phyloP scores from a whole-genome alignment of 2,888 invertebrate species.

The Cremastinae sp. region DNA sequence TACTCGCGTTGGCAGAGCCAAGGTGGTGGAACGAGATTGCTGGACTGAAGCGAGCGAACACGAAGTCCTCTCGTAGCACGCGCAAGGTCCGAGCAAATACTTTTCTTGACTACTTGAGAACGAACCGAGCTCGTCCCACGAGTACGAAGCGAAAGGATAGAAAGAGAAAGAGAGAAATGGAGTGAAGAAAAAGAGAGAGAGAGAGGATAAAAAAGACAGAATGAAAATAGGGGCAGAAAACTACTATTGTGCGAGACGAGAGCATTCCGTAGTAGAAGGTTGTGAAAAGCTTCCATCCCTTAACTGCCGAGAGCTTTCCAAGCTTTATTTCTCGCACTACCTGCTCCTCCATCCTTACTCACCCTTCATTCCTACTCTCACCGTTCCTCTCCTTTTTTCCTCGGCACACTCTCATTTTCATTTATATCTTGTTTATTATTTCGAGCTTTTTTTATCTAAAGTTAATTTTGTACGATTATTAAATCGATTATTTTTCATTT shows the following conservation, averaged over 20 bases:
- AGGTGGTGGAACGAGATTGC: conserved; percentile 61
- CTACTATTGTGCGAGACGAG: conserved; percentile 54
- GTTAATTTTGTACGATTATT: not conserved
- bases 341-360: conserved; percentile 47
- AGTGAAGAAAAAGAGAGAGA: conserved; percentile 13
- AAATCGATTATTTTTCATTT: conserved; percentile 8
- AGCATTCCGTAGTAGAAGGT: conserved; percentile 55
- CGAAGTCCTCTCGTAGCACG: conserved; percentile 50
- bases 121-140: conserved; percentile 38
- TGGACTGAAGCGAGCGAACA: conserved; percentile 57
- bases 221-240: conserved; percentile 56
- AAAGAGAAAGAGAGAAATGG: conserved; percentile 10
- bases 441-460: not conserved
- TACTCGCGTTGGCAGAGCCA: conserved; percentile 48
- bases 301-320: conserved; percentile 62
- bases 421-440: conserved; percentile 22
- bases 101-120: conserved; percentile 64
- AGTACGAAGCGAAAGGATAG: conserved; percentile 10
- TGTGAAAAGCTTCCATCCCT: conserved; percentile 61
- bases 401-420: conserved; percentile 38
- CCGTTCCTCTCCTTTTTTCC: conserved; percentile 12
- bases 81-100: conserved; percentile 63
- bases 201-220: conserved; percentile 23
- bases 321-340: conserved; percentile 61
- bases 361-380: conserved; percentile 31